Base-by-base conservation (phyloP, 2,113 vertebrate genomes). In the Labeo rohita region DNA sequence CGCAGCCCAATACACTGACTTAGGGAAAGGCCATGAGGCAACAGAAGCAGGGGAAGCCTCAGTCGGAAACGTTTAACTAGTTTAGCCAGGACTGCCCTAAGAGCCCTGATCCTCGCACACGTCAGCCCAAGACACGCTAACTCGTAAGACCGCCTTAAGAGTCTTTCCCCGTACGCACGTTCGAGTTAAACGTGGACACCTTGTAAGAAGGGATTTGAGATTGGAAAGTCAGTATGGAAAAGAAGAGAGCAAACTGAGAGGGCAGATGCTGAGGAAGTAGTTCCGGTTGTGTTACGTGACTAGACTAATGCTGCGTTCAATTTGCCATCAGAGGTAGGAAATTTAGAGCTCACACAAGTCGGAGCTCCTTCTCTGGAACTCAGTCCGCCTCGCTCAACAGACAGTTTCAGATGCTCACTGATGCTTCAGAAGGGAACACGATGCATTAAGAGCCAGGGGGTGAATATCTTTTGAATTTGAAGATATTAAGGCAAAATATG, bases 11-110 rank as follows among this genome's bases (percentile, higher is more conserved):
- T 83, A 72, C 76, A 74, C 45, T 52, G 54, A 73, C 52, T 84
- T 63, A 63, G 73, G 75, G 74, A 47, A 78, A 87, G 79, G 79
- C 88, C 73, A 56, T 43, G 83, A 74, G 54, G 74, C 52, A 54
- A 15, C 77, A 84, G 85, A n/a, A 43, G 13, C 28, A 10, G 68
- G 86, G 86, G 75, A 80, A 75, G 47, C 50, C 78, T 2, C 49
- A n/a, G 84, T 65, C 66, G 86, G 84, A 89, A 87, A 85, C 23
- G 28, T 89, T 89, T 85, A 89, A 54, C 86, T 66, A 52, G 85
- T 85, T 89, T 72, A 89, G 39, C 85, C 88, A 87, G 88, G 88
- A 78, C 88, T 79, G 61, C 88, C 88, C 85, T 89, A 50, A 89
- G 83, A 87, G 61, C 73, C 88, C 68, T 66, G 54, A 85, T 72